Evolutionary conservation across 2,888 invertebrate genomes (phyloP).

Genomic region (Sisyra terminalis): DNA sequence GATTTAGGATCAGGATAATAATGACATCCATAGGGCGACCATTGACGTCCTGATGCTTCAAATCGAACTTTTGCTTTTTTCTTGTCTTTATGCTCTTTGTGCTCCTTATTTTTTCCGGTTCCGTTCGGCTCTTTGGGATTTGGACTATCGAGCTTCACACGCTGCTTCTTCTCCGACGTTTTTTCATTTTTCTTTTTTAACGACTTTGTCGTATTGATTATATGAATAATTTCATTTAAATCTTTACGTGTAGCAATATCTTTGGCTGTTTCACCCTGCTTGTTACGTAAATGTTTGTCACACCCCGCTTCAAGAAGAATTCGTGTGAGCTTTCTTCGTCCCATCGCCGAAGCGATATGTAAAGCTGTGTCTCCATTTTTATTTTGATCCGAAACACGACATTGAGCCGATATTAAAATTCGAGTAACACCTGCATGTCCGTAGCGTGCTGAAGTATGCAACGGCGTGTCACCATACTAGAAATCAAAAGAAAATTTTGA

Average conservation of each 20-base stretch:
- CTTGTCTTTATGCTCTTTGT: constrained; percentile 21
- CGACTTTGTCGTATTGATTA: constrained; percentile 32
- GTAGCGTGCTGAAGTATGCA: constrained; percentile 89
- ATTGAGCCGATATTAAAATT: constrained; percentile 80
- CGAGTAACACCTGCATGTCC: constrained; percentile 93
- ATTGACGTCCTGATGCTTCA: constrained; percentile 35
- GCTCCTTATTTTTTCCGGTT: constrained; percentile 25
- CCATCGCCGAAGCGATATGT: constrained; percentile 90
- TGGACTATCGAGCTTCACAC: constrained; percentile 14
- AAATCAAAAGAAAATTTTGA: constrained; percentile 15
- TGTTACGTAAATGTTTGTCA: constrained; percentile 52
- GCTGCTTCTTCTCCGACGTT: constrained; percentile 17
- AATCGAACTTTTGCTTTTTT: constrained; percentile 30
- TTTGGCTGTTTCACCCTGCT: constrained; percentile 76
- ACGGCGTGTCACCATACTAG: constrained; percentile 86
- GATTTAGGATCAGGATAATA: constrained; percentile 74
- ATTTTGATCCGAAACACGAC: constrained; percentile 75
- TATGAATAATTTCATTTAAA: constrained; percentile 65
- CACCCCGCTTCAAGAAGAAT: constrained; percentile 80
- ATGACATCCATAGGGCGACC: constrained; percentile 88
- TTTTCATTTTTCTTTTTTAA: constrained; percentile 21
- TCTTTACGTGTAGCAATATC: constrained; percentile 83
- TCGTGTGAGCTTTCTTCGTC: constrained; percentile 74
- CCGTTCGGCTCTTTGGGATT: constrained; percentile 27
- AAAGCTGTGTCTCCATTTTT: constrained; percentile 92